Conservation (phyloP, 2,797 vertebrate genomes). For the Aulostomus chinensis region DNA sequence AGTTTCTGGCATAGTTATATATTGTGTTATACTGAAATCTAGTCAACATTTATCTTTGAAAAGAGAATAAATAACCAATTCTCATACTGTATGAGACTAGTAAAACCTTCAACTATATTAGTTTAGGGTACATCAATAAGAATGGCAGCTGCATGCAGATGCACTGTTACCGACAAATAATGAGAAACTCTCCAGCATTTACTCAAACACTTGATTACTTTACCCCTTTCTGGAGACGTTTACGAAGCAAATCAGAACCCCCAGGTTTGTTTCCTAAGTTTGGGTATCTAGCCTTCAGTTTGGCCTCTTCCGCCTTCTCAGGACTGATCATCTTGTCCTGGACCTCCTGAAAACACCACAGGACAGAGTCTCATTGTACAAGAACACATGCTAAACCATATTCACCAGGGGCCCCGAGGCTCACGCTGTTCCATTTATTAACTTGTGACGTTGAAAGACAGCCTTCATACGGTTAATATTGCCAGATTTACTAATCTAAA, state of each 20-base stretch:
- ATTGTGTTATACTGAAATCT: too few species aligned
- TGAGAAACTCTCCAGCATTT: too few species aligned
- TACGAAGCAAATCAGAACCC: constrained; percentile 96
- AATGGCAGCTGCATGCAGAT: not conserved
- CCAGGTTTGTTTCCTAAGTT: constrained; percentile 95
- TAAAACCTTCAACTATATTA: too few species aligned
- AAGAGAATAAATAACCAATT: too few species aligned
- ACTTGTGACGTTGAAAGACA: not conserved
- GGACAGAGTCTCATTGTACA: not conserved
- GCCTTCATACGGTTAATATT: too few species aligned
- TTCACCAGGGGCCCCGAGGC: not conserved
- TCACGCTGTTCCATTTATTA: not conserved
- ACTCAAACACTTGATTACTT: constrained; percentile 55
- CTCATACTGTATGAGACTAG: too few species aligned
- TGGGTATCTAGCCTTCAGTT: constrained; percentile 96
- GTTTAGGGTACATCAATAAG: not conserved
- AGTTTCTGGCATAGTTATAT: too few species aligned
- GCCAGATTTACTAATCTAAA: too few species aligned
- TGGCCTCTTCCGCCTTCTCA: constrained; percentile 96
- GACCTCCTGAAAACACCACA: constrained; percentile 83
- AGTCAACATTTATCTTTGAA: too few species aligned
- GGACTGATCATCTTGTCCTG: constrained; percentile 92
- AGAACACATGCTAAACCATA: not conserved
- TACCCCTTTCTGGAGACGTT: constrained; percentile 97
- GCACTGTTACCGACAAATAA: too few species aligned